phyloP scores from a whole-genome alignment of 2,888 invertebrate species.

The Hemithea aestivaria region DNA sequence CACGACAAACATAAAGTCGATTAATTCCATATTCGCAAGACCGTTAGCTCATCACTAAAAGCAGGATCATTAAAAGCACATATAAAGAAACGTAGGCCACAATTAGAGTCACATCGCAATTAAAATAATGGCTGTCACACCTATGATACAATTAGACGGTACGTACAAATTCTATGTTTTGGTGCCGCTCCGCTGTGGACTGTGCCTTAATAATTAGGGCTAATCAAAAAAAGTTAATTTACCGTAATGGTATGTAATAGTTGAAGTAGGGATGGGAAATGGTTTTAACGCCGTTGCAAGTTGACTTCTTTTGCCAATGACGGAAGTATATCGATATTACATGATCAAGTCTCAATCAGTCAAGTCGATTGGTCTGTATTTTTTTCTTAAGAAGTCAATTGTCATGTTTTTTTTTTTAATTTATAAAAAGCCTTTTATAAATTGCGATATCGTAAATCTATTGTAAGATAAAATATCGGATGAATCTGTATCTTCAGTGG shows the following conservation, averaged over 20 bases:
- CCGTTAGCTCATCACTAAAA: conserved; percentile 22
- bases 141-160: conserved; percentile 71
- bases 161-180: conserved; percentile 65
- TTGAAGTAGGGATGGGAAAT: conserved; percentile 14
- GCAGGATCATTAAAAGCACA: conserved; percentile 44
- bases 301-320: too few species aligned
- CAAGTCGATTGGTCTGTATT: too few species aligned
- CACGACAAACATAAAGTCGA: conserved; percentile 18
- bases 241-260: conserved; percentile 45
- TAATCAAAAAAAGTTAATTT: conserved; percentile 54
- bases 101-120: conserved; percentile 69
- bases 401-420: too few species aligned
- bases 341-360: too few species aligned
- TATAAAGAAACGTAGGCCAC: conserved; percentile 59
- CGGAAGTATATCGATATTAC: too few species aligned
- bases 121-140: conserved; percentile 78
- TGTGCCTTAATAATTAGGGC: conserved; percentile 45
- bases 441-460: too few species aligned
- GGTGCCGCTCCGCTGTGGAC: conserved; percentile 32
- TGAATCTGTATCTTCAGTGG: too few species aligned
- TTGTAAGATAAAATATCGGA: too few species aligned
- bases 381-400: too few species aligned
- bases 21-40: conserved; percentile 10
- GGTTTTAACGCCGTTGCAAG: too few species aligned
- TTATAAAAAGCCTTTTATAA: too few species aligned